Evolutionary conservation across 2,888 invertebrate species (phyloP).

Genomic region (Dyspetes luteomarginatus): DNA sequence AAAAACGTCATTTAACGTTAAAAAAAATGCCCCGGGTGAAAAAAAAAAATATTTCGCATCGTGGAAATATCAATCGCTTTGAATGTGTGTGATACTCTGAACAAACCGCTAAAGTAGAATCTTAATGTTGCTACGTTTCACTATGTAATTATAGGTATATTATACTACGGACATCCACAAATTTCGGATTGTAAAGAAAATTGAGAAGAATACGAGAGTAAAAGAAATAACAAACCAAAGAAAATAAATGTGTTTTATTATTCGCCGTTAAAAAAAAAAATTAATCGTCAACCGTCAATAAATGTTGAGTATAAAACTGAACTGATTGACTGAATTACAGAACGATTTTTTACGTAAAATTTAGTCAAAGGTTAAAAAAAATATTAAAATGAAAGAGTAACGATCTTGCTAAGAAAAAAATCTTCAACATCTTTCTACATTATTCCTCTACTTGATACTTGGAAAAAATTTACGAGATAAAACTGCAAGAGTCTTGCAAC

Average conservation of each 20-base stretch:
- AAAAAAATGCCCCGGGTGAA: slow-evolving; percentile 13
- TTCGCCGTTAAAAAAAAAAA: background rate
- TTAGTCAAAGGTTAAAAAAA: too few species aligned
- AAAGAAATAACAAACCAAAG: slow-evolving; percentile 41
- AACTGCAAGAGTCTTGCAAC: too few species aligned
- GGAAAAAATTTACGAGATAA: too few species aligned
- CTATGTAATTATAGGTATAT: slow-evolving; percentile 71
- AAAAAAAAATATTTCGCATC: slow-evolving; percentile 34
- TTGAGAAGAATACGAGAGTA: slow-evolving; percentile 42
- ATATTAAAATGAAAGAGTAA: too few species aligned
- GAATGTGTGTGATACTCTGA: slow-evolving; percentile 72
- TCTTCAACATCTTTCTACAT: too few species aligned
- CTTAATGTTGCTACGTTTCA: slow-evolving; percentile 73
- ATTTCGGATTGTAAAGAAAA: slow-evolving; percentile 56
- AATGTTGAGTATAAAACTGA: background rate
- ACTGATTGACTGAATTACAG: background rate
- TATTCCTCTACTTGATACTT: too few species aligned
- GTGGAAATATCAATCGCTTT: slow-evolving; percentile 70
- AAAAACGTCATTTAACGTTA: slow-evolving; percentile 4
- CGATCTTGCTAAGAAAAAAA: too few species aligned
- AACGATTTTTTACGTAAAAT: too few species aligned
- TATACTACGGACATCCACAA: slow-evolving; percentile 69
- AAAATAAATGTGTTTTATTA: slow-evolving; percentile 39
- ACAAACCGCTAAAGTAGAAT: slow-evolving; percentile 61
- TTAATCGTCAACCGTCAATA: background rate